Evolutionary conservation across 2,113 vertebrate species (phyloP).

Genomic region (Xiphias gladius): DNA sequence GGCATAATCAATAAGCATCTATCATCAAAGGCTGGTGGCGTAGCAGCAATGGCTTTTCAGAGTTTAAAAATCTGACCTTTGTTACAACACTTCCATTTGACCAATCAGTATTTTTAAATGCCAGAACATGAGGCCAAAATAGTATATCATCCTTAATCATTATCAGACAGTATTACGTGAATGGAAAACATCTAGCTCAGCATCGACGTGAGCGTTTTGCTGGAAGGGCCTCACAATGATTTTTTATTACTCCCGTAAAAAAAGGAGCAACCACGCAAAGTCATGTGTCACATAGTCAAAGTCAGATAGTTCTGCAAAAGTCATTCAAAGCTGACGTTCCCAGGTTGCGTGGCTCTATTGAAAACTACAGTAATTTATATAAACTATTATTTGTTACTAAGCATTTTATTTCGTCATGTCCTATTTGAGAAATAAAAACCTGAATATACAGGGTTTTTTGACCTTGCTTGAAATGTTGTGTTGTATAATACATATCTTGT

Average conservation of each 20-base stretch:
- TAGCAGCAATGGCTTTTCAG: conserved; percentile 23
- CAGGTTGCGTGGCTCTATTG: background rate
- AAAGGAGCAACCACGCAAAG: background rate
- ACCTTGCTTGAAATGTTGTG: background rate
- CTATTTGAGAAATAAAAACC: background rate
- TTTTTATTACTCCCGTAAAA: conserved; percentile 23
- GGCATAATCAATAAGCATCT: conserved; percentile 46
- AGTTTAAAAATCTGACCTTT: conserved; percentile 57
- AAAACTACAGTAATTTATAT: background rate
- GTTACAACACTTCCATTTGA: conserved; percentile 47
- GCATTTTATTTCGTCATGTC: background rate
- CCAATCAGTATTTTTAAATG: conserved; percentile 62
- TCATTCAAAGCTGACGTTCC: background rate
- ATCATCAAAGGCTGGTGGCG: conserved; percentile 25
- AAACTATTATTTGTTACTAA: background rate
- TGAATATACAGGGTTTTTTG: background rate
- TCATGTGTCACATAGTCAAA: background rate
- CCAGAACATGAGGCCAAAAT: conserved; percentile 44
- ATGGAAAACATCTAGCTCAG: conserved; percentile 23
- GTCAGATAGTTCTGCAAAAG: background rate
- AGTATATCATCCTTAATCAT: conserved; percentile 33
- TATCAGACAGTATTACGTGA: conserved; percentile 23
- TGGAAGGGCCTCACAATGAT: conserved; percentile 15
- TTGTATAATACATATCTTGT: conserved; percentile 1
- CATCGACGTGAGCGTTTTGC: conserved; percentile 45